These are phyloP conservation scores for Gadus macrocephalus DNA, from an alignment of 2,113 vertebrate species.

Conservation along the genomic window DNA sequence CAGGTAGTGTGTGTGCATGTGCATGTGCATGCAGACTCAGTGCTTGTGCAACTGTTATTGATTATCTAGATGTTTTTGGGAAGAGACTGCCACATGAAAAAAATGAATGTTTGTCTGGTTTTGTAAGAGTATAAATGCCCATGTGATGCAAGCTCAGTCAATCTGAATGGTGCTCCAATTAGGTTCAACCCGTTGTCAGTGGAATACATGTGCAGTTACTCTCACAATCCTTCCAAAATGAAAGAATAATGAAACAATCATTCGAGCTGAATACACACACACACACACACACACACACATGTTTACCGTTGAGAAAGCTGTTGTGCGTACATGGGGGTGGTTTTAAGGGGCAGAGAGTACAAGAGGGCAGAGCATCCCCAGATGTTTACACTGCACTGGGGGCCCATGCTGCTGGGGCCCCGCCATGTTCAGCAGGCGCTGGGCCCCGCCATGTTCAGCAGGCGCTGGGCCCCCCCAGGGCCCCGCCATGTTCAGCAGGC, in stretches of 20 bases:
- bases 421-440: background rate
- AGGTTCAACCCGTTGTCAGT: too few species aligned
- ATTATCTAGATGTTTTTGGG: conserved; percentile 48
- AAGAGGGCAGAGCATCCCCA: conserved; percentile 11
- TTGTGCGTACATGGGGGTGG: background rate
- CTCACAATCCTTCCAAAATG: too few species aligned
- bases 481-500: background rate
- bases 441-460: background rate
- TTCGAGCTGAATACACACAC: too few species aligned
- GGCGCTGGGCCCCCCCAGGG: background rate
- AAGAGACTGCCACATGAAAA: conserved; percentile 17
- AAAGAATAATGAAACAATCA: too few species aligned
- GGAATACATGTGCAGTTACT: too few species aligned
- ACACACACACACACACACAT: too few species aligned
- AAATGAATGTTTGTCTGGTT: conserved; percentile 22
- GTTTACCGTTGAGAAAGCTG: too few species aligned
- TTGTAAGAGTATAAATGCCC: background rate
- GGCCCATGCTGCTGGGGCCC: too few species aligned
- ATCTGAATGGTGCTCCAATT: too few species aligned
- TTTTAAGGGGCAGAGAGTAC: conserved; percentile 28
- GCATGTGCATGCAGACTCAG: background rate
- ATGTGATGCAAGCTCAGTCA: too few species aligned
- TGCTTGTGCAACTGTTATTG: conserved; percentile 46
- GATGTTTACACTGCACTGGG: conserved; percentile 31
- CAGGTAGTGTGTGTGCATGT: conserved; percentile 2